phyloP scores from a whole-genome alignment of 2,113 vertebrate genomes.

The Bubo blakistoni region DNA sequence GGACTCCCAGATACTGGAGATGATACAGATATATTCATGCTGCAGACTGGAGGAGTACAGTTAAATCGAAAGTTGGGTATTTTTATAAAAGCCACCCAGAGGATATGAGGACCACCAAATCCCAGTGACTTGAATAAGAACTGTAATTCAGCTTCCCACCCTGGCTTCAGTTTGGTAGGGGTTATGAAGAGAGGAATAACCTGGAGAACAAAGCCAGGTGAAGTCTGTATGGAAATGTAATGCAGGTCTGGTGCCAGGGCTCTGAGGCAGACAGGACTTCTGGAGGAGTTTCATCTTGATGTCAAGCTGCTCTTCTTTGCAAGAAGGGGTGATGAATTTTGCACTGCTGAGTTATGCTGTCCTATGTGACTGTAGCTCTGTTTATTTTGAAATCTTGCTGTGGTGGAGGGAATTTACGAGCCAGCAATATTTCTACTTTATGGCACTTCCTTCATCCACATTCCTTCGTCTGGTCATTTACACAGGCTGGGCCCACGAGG shows the following conservation, averaged over 20 bases:
- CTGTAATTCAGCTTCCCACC: not conserved
- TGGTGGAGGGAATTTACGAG: constrained; percentile 54
- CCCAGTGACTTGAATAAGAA: not conserved
- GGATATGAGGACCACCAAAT: not conserved
- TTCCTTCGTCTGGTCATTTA: constrained; percentile 63
- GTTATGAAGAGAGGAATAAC: not conserved
- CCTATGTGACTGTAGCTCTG: constrained; percentile 45
- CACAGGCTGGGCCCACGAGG: not conserved
- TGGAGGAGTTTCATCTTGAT: not conserved
- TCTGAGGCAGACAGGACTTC: not conserved
- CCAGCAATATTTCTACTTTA: constrained; percentile 66
- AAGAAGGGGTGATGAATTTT: constrained; percentile 41
- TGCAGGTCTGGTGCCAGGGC: not conserved
- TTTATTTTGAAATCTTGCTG: constrained; percentile 64
- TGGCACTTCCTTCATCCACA: constrained; percentile 62
- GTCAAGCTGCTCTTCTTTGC: not conserved
- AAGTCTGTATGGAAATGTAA: not conserved
- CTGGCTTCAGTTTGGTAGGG: not conserved
- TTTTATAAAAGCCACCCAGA: not conserved
- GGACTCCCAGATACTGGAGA: not conserved
- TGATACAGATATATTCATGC: not conserved
- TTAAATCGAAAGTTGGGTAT: not conserved
- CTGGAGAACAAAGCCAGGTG: not conserved
- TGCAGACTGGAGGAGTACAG: not conserved
- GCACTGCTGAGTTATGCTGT: constrained; percentile 11